Base-by-base conservation (phyloP, 2,113 vertebrate species). In the Gallinago jamesoni region DNA sequence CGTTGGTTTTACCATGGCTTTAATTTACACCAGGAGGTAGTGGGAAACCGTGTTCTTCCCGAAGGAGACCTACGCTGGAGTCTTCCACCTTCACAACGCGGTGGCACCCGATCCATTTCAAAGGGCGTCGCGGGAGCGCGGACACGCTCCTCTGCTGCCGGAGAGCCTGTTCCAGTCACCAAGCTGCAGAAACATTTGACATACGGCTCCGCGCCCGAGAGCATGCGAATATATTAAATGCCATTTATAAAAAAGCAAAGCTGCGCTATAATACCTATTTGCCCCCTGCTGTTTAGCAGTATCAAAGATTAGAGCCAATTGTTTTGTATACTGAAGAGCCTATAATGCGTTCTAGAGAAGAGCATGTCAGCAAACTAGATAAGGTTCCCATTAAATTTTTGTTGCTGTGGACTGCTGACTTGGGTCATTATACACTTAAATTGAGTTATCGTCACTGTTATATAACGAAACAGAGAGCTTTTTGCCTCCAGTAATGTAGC, bases 261-360 rank as follows among this genome's bases (percentile, higher is more conserved):
- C 92, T 97, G 89, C 96, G 93, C 89, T 97, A 97, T 98, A 98
- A 96, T 94, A 95, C 80, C 93, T 96, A 94, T 97, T 97, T 98
- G 82, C 97, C 96, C 96, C 97, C 97, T 94, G 94, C 96, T 97
- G 96, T 85, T 98, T 97, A 97, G 93, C 94, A 97, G 84, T 98
- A 97, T 97, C 98, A 97, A 98, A 98, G 95, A 98, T 98, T 98
- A 97, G 97, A 98, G 91, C 20, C 95, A 97, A 98, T 97, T 98
- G 96, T 96, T 97, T 97, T 96, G 82, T 96, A 97, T 95, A 94
- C 92, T 88, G 92, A 98, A 97, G 57, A 97, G 73, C 55, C 79
- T 93, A 33, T 94, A 97, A 97, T 94, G 81, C 63, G 62, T 97
- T 96, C 95, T 96, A 81, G 83, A 95, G 95, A 97, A 96, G 92